phyloP scores from a whole-genome alignment of 2,888 invertebrate genomes.

The Nemoura dubitans region DNA sequence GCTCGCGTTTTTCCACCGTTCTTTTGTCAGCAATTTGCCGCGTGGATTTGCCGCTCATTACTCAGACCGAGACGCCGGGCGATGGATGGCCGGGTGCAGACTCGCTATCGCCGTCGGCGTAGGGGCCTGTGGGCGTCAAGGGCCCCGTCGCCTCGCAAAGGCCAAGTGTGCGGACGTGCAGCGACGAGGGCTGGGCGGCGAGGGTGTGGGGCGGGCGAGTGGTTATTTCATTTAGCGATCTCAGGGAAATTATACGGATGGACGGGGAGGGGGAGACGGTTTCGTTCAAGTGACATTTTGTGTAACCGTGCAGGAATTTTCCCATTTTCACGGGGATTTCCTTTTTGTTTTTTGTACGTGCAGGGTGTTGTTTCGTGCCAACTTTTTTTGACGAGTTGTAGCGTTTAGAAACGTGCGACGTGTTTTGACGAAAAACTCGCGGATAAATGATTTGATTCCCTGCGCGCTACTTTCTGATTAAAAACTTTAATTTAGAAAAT shows the following conservation, averaged over 20 bases:
- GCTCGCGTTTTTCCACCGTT: neutral
- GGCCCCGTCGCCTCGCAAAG: neutral
- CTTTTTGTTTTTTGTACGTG: neutral
- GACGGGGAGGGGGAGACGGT: neutral
- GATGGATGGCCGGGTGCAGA: neutral
- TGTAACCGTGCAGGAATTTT: neutral
- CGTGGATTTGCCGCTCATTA: neutral
- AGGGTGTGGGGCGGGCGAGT: neutral
- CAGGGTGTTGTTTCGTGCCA: neutral
- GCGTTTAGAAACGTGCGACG: neutral
- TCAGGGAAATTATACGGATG: neutral
- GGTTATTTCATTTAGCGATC: conserved; percentile 1
- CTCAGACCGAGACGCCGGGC: neutral
- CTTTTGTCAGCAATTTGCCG: neutral
- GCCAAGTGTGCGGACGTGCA: neutral
- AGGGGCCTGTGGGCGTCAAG: too few relatives aligned
- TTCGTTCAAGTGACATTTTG: neutral
- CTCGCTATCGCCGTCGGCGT: neutral
- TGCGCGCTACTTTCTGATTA: neutral
- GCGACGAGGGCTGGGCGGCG: too few relatives aligned
- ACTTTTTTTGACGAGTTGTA: neutral
- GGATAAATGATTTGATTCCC: neutral
- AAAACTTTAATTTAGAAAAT: neutral
- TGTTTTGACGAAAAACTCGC: neutral
- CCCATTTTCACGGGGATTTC: neutral